These are phyloP conservation scores for Rhinogobio ventralis DNA, from an alignment of 2,797 vertebrate species.

Conservation along the genomic window DNA sequence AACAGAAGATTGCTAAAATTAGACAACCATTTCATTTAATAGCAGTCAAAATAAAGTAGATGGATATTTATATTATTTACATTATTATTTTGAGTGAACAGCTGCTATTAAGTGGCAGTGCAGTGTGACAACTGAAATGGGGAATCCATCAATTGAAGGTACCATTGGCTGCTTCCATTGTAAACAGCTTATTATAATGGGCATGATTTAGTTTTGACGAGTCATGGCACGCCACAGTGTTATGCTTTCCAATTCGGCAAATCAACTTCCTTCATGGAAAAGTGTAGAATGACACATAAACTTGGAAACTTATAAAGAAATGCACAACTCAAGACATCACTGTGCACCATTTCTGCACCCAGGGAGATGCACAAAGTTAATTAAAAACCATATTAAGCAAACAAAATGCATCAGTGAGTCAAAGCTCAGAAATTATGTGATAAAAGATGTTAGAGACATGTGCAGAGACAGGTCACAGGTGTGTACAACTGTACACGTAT, in stretches of 20 bases:
- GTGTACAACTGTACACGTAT: not conserved
- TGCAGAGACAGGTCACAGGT: not conserved
- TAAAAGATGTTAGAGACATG: not conserved
- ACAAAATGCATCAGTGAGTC: too few species aligned
- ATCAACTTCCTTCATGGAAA: not conserved
- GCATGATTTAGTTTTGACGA: not conserved
- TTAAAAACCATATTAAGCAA: not conserved
- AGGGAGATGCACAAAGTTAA: not conserved
- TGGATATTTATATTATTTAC: too few species aligned
- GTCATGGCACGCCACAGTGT: not conserved
- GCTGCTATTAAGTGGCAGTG: not conserved
- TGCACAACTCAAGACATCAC: too few species aligned
- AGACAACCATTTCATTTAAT: too few species aligned
- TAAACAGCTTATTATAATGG: not conserved
- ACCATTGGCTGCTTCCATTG: not conserved
- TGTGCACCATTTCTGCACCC: not conserved
- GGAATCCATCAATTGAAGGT: not conserved
- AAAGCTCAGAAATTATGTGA: not conserved
- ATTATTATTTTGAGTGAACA: not conserved
- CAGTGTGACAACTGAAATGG: not conserved
- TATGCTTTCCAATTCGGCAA: not conserved
- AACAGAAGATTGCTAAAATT: too few species aligned
- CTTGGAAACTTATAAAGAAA: not conserved
- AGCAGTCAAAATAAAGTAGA: too few species aligned
- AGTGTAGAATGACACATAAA: not conserved